Evolutionary conservation across 2,113 vertebrate genomes (phyloP).

Genomic region (Silurus meridionalis): DNA sequence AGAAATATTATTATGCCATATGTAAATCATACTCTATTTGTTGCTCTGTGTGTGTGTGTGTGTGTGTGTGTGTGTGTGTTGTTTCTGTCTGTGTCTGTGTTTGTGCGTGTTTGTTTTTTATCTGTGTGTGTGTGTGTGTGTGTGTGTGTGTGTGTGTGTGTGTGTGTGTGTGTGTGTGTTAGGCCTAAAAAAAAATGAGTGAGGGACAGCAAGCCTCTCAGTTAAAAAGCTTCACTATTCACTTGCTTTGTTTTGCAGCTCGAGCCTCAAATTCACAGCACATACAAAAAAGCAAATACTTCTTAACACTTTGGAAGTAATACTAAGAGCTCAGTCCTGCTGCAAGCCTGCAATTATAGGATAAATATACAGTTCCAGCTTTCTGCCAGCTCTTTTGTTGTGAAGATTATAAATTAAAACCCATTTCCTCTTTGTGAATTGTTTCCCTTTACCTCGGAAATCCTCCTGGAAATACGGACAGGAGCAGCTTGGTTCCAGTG

Average conservation of each 20-base stretch:
- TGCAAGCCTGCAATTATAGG: slow-evolving; percentile 59
- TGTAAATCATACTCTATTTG: too few relatives aligned
- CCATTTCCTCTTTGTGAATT: slow-evolving; percentile 48
- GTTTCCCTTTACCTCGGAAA: slow-evolving; percentile 44
- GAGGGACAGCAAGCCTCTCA: neutral
- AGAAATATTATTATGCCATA: too few relatives aligned
- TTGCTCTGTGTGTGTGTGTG: too few relatives aligned
- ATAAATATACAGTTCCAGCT: slow-evolving; percentile 54
- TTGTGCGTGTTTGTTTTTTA: neutral
- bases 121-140: neutral
- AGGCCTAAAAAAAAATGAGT: neutral
- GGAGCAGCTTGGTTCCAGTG: neutral
- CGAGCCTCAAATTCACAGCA: neutral
- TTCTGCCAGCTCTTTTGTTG: slow-evolving; percentile 49
- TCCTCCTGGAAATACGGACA: slow-evolving; percentile 48
- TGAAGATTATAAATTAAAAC: slow-evolving; percentile 54
- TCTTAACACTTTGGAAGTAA: neutral
- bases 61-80: too few relatives aligned
- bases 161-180: neutral
- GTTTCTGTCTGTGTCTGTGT: too few relatives aligned
- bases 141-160: neutral
- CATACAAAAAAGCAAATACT: neutral
- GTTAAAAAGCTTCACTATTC: slow-evolving; percentile 29
- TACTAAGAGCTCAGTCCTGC: neutral
- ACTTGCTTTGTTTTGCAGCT: neutral